Evolutionary conservation across 35 echinoderm and acorn worm species (phyloP), one percentile per base, ranked within the genome.

Genomic region (Amphiura filiformis): DNA sequence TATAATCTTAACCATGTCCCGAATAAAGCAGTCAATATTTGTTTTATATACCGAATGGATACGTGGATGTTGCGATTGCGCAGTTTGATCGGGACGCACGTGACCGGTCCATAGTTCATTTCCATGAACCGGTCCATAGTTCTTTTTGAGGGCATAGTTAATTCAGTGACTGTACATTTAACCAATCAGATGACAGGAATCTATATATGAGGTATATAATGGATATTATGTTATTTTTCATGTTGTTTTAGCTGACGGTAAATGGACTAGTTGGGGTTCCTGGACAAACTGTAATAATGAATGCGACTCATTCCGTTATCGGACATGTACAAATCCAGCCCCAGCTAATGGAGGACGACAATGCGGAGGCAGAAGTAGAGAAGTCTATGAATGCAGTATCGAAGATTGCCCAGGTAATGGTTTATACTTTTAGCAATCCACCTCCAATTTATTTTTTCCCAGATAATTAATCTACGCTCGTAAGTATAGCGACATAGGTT

Each of bases 321-420:
- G 95, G 0, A 82, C 87, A 18, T 97, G 95, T 70, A 84, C 41
- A 9, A 89, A 97, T 23, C 95, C 95, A 3, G 36, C 79, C 76
- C 95, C 91, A 22, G 23, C 86, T 36, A 39, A 91, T 85, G 91
- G 76, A 13, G 95, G 91, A 18, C 30, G 32, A 32, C 84, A 97
- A 32, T 97, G 95, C 47, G 31, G 23, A 0, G 95, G 91, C 52
- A 65, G 52, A 0, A 65, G 39, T 18, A 15, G 65, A 0, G 38
- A 93, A 2, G 44, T 75, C 1, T 79, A 81, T 0, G 65, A 82
- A 26, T 97, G 95, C 56, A 97, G 95, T 76, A 47, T 97, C 1
- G 36, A 81, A 22, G 95, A 91, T 49, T 97, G 95, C 76, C 95
- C 95, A 76, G 52, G 95, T 97, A 85, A 88, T 84, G 81, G 13